Evolutionary conservation across 2,113 vertebrate genomes (phyloP).

Genomic region (Lasiurus borealis): DNA sequence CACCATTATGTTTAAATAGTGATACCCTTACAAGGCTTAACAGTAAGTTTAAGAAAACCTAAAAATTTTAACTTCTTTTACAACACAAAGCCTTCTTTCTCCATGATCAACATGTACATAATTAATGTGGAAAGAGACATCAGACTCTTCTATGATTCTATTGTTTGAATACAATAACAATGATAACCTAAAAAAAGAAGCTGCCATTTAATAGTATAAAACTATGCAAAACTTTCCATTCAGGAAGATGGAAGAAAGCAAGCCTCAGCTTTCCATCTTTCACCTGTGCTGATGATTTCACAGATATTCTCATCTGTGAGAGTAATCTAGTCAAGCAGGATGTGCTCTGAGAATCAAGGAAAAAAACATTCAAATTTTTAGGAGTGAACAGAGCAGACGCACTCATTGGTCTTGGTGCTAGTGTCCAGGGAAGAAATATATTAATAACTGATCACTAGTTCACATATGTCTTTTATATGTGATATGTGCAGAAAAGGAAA

Average conservation of each 20-base stretch:
- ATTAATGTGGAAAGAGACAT: background rate
- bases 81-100: slow-evolving; percentile 41
- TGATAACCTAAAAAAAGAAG: background rate
- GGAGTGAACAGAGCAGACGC: background rate
- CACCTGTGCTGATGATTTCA: slow-evolving; percentile 6
- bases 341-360: background rate
- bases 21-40: background rate
- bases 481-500: background rate
- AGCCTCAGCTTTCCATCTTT: slow-evolving; percentile 4
- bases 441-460: background rate
- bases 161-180: background rate
- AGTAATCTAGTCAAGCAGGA: background rate
- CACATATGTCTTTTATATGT: background rate
- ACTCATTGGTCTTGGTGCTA: background rate
- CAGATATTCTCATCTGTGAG: background rate
- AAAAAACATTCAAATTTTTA: background rate
- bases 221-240: slow-evolving; percentile 29
- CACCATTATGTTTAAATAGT: slow-evolving; percentile 70
- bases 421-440: background rate
- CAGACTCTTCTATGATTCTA: background rate
- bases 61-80: slow-evolving; percentile 30
- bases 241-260: slow-evolving; percentile 21
- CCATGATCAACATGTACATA: background rate
- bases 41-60: background rate
- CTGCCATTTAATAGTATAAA: background rate